These are phyloP conservation scores for Volucella zonaria DNA, from an alignment of 2,888 invertebrate species.

Conservation along the genomic window DNA sequence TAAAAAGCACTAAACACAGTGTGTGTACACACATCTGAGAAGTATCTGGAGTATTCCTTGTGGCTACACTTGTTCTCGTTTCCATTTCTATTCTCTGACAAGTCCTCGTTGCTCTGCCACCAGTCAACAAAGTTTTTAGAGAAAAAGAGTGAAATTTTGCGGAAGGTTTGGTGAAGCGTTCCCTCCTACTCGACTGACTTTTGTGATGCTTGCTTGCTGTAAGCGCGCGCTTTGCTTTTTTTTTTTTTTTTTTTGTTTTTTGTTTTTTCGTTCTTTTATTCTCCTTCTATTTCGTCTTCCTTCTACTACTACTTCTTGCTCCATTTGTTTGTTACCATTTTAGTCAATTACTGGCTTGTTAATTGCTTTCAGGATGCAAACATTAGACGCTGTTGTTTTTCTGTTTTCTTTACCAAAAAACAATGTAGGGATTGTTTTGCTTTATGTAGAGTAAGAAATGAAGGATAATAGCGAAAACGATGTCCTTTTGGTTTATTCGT, in stretches of 20 bases:
- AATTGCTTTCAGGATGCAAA: slow-evolving; percentile 78
- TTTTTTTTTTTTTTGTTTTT: too few species aligned
- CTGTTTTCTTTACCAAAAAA: slow-evolving; percentile 15
- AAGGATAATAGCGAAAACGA: slow-evolving; percentile 45
- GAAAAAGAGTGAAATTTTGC: slow-evolving; percentile 47
- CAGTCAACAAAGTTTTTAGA: slow-evolving; percentile 56
- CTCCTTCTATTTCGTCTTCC: neutral
- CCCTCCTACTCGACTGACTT: slow-evolving; percentile 22
- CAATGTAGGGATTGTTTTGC: slow-evolving; percentile 36
- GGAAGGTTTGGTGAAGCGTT: slow-evolving; percentile 54
- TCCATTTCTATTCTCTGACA: slow-evolving; percentile 64
- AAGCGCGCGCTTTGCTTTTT: slow-evolving; percentile 52
- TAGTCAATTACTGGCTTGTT: slow-evolving; percentile 81
- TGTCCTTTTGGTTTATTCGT: slow-evolving; percentile 64
- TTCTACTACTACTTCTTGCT: slow-evolving; percentile 33
- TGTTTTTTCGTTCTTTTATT: slow-evolving; percentile 9
- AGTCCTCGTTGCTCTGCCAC: slow-evolving; percentile 8
- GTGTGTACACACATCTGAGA: slow-evolving; percentile 64
- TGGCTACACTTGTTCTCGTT: slow-evolving; percentile 70
- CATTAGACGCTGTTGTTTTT: slow-evolving; percentile 66
- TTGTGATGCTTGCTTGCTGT: slow-evolving; percentile 36
- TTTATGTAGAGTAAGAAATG: slow-evolving; percentile 62
- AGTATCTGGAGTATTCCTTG: slow-evolving; percentile 68
- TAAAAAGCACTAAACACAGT: slow-evolving; percentile 46
- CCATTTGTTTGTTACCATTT: slow-evolving; percentile 79